Conservation (phyloP, 2,888 invertebrate species). For the Nasonovia ribisnigri region DNA sequence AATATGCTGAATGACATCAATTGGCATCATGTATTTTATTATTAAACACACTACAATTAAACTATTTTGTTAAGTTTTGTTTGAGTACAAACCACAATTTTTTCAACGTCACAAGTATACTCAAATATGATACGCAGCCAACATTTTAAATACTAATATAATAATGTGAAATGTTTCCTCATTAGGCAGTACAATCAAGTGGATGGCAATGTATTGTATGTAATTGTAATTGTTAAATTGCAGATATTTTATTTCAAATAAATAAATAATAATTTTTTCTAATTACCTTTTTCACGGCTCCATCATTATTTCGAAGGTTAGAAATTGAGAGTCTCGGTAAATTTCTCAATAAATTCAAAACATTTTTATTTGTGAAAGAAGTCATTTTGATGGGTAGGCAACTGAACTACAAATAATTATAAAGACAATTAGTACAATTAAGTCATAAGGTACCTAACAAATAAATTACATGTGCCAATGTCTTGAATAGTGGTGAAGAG, state of each 20-base stretch:
- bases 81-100: too few species aligned
- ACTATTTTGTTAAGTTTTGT: too few species aligned
- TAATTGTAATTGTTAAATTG: neutral
- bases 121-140: too few species aligned
- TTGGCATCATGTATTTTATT: too few species aligned
- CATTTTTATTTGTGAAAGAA: conserved; percentile 60
- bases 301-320: conserved; percentile 84
- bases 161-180: neutral
- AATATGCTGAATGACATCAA: too few species aligned
- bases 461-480: too few species aligned
- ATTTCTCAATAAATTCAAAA: conserved; percentile 64
- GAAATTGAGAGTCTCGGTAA: conserved; percentile 81
- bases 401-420: neutral
- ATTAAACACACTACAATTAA: too few species aligned
- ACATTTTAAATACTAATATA: neutral
- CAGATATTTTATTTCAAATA: neutral
- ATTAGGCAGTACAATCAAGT: neutral
- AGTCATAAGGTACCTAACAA: too few species aligned
- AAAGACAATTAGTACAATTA: too few species aligned
- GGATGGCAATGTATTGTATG: neutral
- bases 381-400: conserved; percentile 30
- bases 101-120: too few species aligned
- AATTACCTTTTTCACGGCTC: conserved; percentile 75
- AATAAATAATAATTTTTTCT: neutral
- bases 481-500: too few species aligned